phyloP scores from a whole-genome alignment of 1,140 invertebrate species.

The Brachionus plicatilis region DNA sequence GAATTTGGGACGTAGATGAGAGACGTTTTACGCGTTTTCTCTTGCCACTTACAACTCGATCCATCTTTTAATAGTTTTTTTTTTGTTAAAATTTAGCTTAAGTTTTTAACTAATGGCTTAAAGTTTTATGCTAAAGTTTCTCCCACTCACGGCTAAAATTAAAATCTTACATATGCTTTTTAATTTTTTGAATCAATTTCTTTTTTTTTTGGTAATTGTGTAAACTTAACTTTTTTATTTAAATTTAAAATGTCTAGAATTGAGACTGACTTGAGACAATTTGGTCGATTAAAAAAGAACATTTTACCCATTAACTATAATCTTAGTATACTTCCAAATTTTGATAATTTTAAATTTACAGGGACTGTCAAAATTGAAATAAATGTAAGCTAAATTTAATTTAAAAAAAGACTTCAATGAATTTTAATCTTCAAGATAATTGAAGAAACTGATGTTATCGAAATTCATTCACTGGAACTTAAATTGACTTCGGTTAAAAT shows the following conservation, averaged over 20 bases:
- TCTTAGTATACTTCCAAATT: neutral
- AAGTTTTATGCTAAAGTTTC: neutral
- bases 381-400: neutral
- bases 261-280: neutral
- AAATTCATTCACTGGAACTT: neutral
- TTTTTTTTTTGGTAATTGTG: neutral
- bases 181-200: neutral
- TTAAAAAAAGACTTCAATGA: neutral
- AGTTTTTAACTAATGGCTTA: slow-evolving; percentile 3
- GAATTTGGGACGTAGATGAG: slow-evolving; percentile 4
- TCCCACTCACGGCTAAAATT: neutral
- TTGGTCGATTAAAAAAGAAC: neutral
- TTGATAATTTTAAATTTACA: neutral
- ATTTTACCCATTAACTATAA: neutral
- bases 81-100: neutral
- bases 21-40: slow-evolving; percentile 34
- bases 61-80: neutral
- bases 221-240: slow-evolving; percentile 12
- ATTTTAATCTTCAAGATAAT: neutral
- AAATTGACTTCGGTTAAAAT: neutral
- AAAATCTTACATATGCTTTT: neutral
- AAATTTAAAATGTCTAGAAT: neutral
- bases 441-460: neutral
- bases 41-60: neutral
- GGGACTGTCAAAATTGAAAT: neutral